Evolutionary conservation across 2,888 invertebrate species (phyloP), one percentile per base, ranked within the genome.

Genomic region (Portevinia maculata): DNA sequence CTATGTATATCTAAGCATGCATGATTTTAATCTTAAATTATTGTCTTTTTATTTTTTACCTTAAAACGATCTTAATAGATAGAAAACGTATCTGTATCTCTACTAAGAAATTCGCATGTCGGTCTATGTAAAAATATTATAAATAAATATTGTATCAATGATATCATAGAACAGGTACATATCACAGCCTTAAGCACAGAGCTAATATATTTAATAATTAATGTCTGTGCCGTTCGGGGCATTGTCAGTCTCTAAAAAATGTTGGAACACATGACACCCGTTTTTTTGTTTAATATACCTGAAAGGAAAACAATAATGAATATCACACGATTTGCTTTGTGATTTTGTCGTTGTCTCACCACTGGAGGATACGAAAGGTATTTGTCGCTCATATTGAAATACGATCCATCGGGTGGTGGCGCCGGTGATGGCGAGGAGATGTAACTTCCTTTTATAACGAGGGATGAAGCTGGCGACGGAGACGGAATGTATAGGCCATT

Each of bases 311-410:
- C n/a, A 30, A 8, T 30, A 15, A 41, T 9, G 7, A 46, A 8
- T 32, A 62, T 8, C 6, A 39, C 2, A 0, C 3, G 11, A 30
- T 30, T 30, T 30, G 34, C 3, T 11, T 32, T 53, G 1, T 30
- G 21, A 17, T 13, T 19, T 39, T 37, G 7, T 7, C 6, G 9
- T 19, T 8, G 11, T 44, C 88, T 88, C 85, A 89, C 89, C 89
- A 89, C 90, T 60, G 89, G 89, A 59, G 89, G 89, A 87, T 89
- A 89, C 78, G 89, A 89, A 84, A 89, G 88, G 69, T 89, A 89
- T 75, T 90, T 89, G 85, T 89, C 90, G 84, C 89, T 90, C 89
- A 89, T 89, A 73, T 89, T 89, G 30, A 89, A 89, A 70, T 89
- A 89, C 6, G 89, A 89, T 39, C 89, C 89, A 79, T 89, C 89